These are phyloP conservation scores for Iphiclides podalirius DNA, from an alignment of 2,888 invertebrate species.

Conservation along the genomic window DNA sequence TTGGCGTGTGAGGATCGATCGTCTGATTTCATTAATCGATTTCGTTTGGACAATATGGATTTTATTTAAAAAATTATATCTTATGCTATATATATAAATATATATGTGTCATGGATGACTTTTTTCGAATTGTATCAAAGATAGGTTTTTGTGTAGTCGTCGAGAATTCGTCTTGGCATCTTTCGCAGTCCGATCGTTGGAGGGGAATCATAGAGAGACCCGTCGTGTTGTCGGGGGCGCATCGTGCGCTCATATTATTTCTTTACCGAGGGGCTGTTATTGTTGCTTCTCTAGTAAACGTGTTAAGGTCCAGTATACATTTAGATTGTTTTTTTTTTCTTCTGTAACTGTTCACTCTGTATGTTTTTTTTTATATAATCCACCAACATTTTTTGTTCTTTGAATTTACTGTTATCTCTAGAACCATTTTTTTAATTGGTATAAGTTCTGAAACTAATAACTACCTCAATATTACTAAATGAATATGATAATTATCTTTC, in stretches of 20 bases:
- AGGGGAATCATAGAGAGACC: constrained; percentile 25
- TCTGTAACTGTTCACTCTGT: constrained; percentile 45
- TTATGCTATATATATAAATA: too few species aligned
- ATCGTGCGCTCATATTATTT: constrained; percentile 29
- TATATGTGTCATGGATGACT: too few species aligned
- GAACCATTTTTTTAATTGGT: constrained; percentile 74
- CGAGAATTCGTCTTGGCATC: constrained; percentile 13
- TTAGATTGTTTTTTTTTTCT: constrained; percentile 46
- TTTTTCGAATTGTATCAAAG: not conserved
- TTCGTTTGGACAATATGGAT: not conserved
- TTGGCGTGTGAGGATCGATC: constrained; percentile 61
- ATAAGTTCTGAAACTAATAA: constrained; percentile 79
- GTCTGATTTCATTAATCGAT: constrained; percentile 5
- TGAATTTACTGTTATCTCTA: constrained; percentile 70
- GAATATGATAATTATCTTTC: constrained; percentile 78
- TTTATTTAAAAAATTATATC: constrained; percentile 1
- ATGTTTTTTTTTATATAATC: constrained; percentile 51
- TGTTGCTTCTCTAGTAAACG: constrained; percentile 56
- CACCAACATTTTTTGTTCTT: constrained; percentile 51
- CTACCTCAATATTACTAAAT: constrained; percentile 80
- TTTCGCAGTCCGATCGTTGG: constrained; percentile 18
- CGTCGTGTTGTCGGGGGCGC: constrained; percentile 22
- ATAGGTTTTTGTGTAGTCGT: constrained; percentile 9
- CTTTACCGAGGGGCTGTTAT: constrained; percentile 50
- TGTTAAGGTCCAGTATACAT: constrained; percentile 55